phyloP scores from a whole-genome alignment of 1,140 invertebrate genomes.

The Homalodisca vitripennis region DNA sequence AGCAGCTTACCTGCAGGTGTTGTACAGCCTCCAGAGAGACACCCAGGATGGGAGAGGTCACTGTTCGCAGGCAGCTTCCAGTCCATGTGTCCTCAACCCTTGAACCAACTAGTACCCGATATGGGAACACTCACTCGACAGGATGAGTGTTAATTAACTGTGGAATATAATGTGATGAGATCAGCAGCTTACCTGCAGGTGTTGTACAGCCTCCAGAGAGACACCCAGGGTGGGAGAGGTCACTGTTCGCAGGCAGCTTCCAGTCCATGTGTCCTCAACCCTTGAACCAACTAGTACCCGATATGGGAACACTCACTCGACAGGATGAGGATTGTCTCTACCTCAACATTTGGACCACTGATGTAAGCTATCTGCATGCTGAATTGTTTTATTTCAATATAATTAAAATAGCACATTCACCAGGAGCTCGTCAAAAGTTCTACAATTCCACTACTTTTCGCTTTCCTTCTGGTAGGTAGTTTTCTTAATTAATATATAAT shows the following conservation, averaged over 20 bases:
- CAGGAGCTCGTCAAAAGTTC: too few relatives aligned
- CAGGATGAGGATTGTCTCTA: conserved; percentile 56
- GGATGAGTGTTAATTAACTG: conserved; percentile 44
- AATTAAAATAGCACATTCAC: too few relatives aligned
- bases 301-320: conserved; percentile 28
- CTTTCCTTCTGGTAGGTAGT: too few relatives aligned
- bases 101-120: conserved; percentile 32
- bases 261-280: conserved; percentile 55
- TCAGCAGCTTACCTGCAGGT: too few relatives aligned
- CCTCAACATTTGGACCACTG: conserved; percentile 57
- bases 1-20: too few relatives aligned
- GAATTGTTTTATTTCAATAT: too few relatives aligned
- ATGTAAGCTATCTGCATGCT: conserved; percentile 45
- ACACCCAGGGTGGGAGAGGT: conserved; percentile 52
- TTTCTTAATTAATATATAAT: too few relatives aligned
- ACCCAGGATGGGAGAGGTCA: conserved; percentile 52
- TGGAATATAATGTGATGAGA: too few relatives aligned
- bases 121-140: conserved; percentile 35
- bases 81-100: conserved; percentile 53
- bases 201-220: conserved; percentile 49
- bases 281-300: conserved; percentile 31
- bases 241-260: conserved; percentile 49
- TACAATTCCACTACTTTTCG: too few relatives aligned
- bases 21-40: conserved; percentile 53
- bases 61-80: conserved; percentile 50